Evolutionary conservation across 2,113 vertebrate genomes (phyloP), one percentile per base, ranked within the genome.

Genomic region (Saccopteryx leptura): DNA sequence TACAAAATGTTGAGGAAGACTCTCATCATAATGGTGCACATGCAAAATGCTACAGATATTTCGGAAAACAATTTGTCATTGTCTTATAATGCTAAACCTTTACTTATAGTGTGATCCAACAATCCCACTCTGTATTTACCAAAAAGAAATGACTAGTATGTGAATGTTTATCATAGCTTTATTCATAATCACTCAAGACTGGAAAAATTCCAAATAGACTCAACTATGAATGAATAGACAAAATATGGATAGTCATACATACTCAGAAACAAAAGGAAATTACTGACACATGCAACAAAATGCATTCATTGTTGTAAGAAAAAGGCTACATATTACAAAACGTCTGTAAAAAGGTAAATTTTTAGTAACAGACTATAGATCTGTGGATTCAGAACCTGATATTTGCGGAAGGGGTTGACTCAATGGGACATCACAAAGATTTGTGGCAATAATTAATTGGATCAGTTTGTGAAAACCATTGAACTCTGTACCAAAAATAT

Each of bases 401-500:
- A 75, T 71, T 76, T 58, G 48, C 2, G 14, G 9, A 66, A 19
- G 58, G 9, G 6, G 5, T 66, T 46, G 80, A 72, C 89, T 65
- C 48, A 50, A 79, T 65, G 28, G 18, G 14, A 71, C 2, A 58
- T 50, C 7, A 31, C 9, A 7, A 75, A 24, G 0, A 6, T 69
- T 15, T 92, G 14, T 56, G 52, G 14, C 26, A 58, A 54, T 68
- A n/a, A 23, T 65, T 79, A 7, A 13, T 24, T 48, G 31, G 15
- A 89, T 80, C 5, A 80, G 86, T 81, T 31, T 95, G 26, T 90
- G 21, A 68, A 85, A 92, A 80, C 13, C 17, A 33, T 60, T 11
- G 3, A 74, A 85, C 9, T 89, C 11, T 68, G 56, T 2, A 72
- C 0, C 2, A 26, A 76, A 66, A 95, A 54, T 60, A 26, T 6